phyloP scores from a whole-genome alignment of 2,113 vertebrate genomes.

The human (Homo sapiens) region GRCh38 chr4:80286001-80286500 shows the following conservation, averaged over 20 bases:
- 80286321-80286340: conserved; percentile 91
- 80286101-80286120: background rate
- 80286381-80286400: conserved; percentile 93
- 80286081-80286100: background rate
- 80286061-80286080: background rate
- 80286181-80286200: background rate
- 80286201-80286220: background rate
- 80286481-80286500: conserved; percentile 96
- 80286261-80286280: conserved; percentile 2
- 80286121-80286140: background rate
- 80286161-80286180: conserved; percentile 16
- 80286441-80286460: conserved; percentile 97
- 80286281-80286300: background rate
- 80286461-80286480: conserved; percentile 93
- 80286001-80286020: background rate
- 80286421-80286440: conserved; percentile 97
- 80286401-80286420: conserved; percentile 89
- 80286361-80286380: conserved; percentile 99
- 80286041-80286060: background rate
- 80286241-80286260: background rate
- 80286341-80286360: conserved; percentile 96
- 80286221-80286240: background rate
- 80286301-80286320: background rate
- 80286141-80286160: background rate
- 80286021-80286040: background rate